phyloP scores from a whole-genome alignment of 2,113 vertebrate species.

The Hippocampus mohnikei region DNA sequence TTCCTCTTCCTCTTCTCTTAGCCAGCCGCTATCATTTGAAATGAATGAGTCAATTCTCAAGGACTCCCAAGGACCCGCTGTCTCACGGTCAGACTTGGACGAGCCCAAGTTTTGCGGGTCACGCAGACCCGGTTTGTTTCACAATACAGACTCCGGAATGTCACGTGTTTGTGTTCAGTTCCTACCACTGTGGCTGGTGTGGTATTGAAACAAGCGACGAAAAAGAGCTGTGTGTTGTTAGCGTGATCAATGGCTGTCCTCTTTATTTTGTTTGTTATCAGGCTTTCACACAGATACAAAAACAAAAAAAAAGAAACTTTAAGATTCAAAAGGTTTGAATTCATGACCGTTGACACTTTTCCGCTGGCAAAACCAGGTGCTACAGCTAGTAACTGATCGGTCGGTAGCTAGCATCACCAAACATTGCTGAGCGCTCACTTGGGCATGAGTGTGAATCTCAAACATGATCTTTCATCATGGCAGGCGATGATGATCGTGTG shows the following conservation, averaged over 20 bases:
- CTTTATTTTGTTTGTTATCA: not conserved
- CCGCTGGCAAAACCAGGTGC: no score
- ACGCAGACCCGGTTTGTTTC: slow-evolving; percentile 33
- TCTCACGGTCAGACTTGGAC: slow-evolving; percentile 21
- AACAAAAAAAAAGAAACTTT: not conserved
- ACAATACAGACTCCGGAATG: slow-evolving; percentile 15
- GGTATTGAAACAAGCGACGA: not conserved
- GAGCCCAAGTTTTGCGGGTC: slow-evolving; percentile 23
- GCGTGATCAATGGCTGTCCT: not conserved
- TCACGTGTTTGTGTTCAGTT: slow-evolving; percentile 29
- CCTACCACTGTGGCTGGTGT: slow-evolving; percentile 7
- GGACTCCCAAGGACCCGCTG: slow-evolving; percentile 19
- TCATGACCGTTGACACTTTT: not conserved
- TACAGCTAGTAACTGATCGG: no score
- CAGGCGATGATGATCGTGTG: no score
- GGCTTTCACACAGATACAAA: not conserved
- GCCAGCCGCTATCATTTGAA: slow-evolving; percentile 15
- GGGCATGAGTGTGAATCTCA: no score
- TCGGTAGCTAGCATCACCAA: no score
- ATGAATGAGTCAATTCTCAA: slow-evolving; percentile 31
- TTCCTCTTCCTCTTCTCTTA: slow-evolving; percentile 2
- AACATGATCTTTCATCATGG: no score
- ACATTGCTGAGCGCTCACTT: no score
- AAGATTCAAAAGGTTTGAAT: not conserved
- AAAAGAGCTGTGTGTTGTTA: not conserved